Evolutionary conservation across 2,888 invertebrate species (phyloP), one percentile per base, ranked within the genome.

Genomic region (Tubiluchus corallicola): DNA sequence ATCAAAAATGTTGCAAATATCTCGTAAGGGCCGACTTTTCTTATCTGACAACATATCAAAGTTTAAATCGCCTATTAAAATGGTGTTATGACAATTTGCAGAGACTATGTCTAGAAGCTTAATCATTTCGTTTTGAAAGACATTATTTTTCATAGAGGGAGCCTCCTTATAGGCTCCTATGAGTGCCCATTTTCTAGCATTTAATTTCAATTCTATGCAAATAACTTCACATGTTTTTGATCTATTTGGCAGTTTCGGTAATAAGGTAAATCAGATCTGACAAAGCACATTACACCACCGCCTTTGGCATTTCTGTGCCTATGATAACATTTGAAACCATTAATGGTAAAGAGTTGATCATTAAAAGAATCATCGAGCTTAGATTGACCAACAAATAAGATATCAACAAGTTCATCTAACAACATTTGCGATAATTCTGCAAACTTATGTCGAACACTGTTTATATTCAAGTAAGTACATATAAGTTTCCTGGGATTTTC

Each of bases 1-100:
- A n/a, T 29, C 29, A n/a, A 29, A 29, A 29, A 29, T n/a, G 29
- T 29, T n/a, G n/a, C 29, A 29, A 29, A 29, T 29, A n/a, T 29
- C 29, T n/a, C n/a, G 9, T n/a, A 29, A n/a, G 9, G 29, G 9
- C 29, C n/a, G 29, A 9, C 9, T 9, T n/a, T 29, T 29, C 29
- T 29, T n/a, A 9, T 29, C 9, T 9, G 9, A 29, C n/a, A 29
- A n/a, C 9, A 29, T 29, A n/a, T 29, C 29, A n/a, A 29, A 29
- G 29, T 9, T 29, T n/a, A 29, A n/a, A n/a, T 29, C 29, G 29
- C 29, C 29, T 9, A 29, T 29, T 9, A 29, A n/a, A 9, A 29
- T 9, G 9, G n/a, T 9, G 29, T 29, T 29, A 9, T 29, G 9
- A 29, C n/a, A n/a, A n/a, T n/a, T n/a, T n/a, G n/a, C n/a, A n/a